Evolutionary conservation across 2,113 vertebrate genomes (phyloP).

Genomic region (Bostrychus sinensis): DNA sequence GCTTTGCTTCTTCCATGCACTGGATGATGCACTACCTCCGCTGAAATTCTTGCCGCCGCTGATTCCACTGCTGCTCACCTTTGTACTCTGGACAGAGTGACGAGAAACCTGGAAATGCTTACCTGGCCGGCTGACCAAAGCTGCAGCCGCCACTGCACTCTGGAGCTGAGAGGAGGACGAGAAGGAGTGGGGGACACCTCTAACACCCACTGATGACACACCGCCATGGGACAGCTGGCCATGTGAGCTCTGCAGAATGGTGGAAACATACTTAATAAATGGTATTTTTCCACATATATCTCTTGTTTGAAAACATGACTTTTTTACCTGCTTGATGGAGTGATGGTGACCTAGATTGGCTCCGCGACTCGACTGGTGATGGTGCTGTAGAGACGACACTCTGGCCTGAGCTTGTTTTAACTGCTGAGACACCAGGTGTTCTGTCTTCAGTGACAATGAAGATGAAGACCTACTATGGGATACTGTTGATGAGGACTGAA

Average conservation of each 20-base stretch:
- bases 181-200: constrained; percentile 89
- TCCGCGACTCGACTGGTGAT: constrained; percentile 78
- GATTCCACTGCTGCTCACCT: constrained; percentile 80
- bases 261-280: neutral
- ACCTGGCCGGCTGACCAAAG: constrained; percentile 88
- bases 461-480: constrained; percentile 77
- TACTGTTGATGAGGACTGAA: constrained; percentile 78
- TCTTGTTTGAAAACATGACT: neutral
- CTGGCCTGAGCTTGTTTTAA: constrained; percentile 77
- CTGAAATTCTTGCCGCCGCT: constrained; percentile 69
- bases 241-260: constrained; percentile 70
- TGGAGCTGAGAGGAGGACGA: constrained; percentile 93
- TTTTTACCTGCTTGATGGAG: constrained; percentile 87
- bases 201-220: constrained; percentile 74
- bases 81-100: constrained; percentile 81
- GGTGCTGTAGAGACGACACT: constrained; percentile 70
- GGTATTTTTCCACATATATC: neutral
- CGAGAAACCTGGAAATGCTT: constrained; percentile 83
- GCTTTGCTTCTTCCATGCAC: constrained; percentile 92
- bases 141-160: constrained; percentile 84
- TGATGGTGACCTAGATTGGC: constrained; percentile 82
- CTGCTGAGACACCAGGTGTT: constrained; percentile 77
- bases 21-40: constrained; percentile 78
- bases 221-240: constrained; percentile 87
- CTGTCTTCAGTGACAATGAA: constrained; percentile 68